Base-by-base conservation (phyloP, 92 coral and sea anemone genomes). In the Epizoanthus ramosus region DNA sequence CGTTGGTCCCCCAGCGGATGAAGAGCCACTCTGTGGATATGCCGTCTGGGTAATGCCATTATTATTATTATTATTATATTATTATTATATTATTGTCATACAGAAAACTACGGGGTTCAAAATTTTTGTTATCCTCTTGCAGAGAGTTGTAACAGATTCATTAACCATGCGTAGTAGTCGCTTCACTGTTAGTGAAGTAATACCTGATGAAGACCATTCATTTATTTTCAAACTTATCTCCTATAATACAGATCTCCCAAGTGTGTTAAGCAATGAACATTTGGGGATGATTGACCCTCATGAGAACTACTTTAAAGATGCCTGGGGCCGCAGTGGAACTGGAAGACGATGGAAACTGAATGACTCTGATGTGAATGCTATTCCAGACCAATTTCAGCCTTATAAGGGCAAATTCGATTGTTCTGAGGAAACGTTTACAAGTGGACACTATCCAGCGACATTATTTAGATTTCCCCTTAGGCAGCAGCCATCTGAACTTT, bases 221-320 rank as follows among this genome's bases (percentile, higher is more conserved):
- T 18, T 21, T 59, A n/a, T 59, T 59, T 59, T 21, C 12, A 18
- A 13, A 12, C 6, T 67, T 67, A 28, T 33, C 24, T 64, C 6
- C 33, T 14, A 33, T 33, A 24, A 0, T 33, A 16, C 81, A 95
- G 98, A 95, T 77, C 93, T 93, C 57, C 98, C 98, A 16, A 88
- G 95, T 37, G 87, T 95, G 10, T 77, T 93, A 4, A 95, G 98
- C 71, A 91, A 88, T 17, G 84, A 89, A 19, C 84, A 82, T 58
- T 33, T 95, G 22, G 94, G 93, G 3, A 71, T 95, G 63, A 86
- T 95, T 19, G 98, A 95, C 63, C 98, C 98, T 2, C 98, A 95
- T 64, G 95, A 95, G 80, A 88, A 89, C 80, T 91, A 88, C 88
- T 93, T 95, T 65, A 75, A 71, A 50, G 88, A 84, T 81, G 35